Evolutionary conservation across 2,797 vertebrate species (phyloP), one percentile per base, ranked within the genome.

Genomic region (Syngnathus rostellatus): DNA sequence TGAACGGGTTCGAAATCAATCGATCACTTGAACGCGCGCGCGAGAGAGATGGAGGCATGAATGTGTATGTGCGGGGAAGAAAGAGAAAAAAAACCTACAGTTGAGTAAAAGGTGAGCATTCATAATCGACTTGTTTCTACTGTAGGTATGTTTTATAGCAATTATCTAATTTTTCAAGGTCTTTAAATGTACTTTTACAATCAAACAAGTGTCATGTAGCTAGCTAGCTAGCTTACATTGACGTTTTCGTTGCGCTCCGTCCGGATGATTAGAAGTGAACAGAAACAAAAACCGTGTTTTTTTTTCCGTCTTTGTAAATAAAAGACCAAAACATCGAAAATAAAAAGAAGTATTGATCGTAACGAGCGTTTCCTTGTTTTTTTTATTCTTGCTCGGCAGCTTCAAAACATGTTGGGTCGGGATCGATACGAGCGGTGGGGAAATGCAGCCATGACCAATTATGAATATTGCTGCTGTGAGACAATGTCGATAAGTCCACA

Each of bases 1-100:
- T 53, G 66, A 68, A 67, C 68, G 73, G 76, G 71, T 77, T 80
- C 70, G 66, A 2, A 64, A 81, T 84, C 81, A 5, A 85, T 86
- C 76, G 74, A 81, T 80, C 80, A 70, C 76, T 82, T 72, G 65
- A 57, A 62, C 70, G 68, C 37, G 0, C 23, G 62, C n/a, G 59
- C 37, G 54, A 31, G 23, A 8, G 53, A 46, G 12, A 19, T 12
- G 5, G 21, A 12, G 51, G 21, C 70, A 70, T 71, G 69, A 63
- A 57, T 67, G 67, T 64, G 17, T 19, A 57, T 41, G 64, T 40
- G 61, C 38, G 41, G 48, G 8, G n/a, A 41, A 60, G 40, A 25
- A 55, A 25, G 2, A 21, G 1, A 41, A 41, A 60, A 31, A 31
- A 3, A 4, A 31, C 25, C 64, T 25, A 37, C 9, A 51, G 61